Base-by-base conservation (phyloP, 2,888 invertebrate genomes). In the Pasiphila rectangulata region DNA sequence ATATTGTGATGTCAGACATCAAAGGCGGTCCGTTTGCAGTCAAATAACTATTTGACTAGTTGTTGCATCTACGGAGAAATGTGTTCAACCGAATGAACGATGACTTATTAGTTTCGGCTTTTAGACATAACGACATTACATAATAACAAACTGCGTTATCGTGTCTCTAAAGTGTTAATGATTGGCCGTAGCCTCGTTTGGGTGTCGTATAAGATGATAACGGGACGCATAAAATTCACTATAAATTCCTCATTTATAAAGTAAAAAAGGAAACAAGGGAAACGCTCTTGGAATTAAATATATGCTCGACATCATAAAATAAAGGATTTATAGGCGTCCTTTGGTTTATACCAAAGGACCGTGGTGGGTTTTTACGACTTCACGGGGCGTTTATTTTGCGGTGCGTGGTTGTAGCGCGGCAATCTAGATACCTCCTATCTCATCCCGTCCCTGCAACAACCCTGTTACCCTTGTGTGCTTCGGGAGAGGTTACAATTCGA, bases 281-380 rank as follows among this genome's bases (percentile, higher is more conserved):
- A 76, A 77, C 74, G 72, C 76, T 78, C 78, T 82, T 72, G 74
- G 81, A 84, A 84, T 85, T 87, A 84, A 86, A 86, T 85, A 85
- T 85, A 80, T 83, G 79, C 76, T 75, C 62, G 76, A 71, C 71
- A 83, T 80, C 81, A 81, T 88, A 87, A 88, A 87, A 87, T 84
- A 82, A 82, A 83, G 83, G 84, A 86, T 87, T 88, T 87, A 88
- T 87, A 80, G 86, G 73, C 79, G 79, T 85, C 87, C 86, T 85
- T 84, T 83, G 79, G 79, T 80, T 79, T 85, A 82, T n/a, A n/a
- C n/a, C n/a, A n/a, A n/a, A n/a, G n/a, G n/a, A 84, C 82, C 75
- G 80, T 79, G 84, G 83, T 75, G 75, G 70, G 79, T 76, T 83
- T n/a, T 87, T 87, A 87, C 79, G 79, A 77, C 76, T 85, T 84